Evolutionary conservation across 2,113 vertebrate species (phyloP), one percentile per base, ranked within the genome.

Genomic region (Pterophyllum scalare): DNA sequence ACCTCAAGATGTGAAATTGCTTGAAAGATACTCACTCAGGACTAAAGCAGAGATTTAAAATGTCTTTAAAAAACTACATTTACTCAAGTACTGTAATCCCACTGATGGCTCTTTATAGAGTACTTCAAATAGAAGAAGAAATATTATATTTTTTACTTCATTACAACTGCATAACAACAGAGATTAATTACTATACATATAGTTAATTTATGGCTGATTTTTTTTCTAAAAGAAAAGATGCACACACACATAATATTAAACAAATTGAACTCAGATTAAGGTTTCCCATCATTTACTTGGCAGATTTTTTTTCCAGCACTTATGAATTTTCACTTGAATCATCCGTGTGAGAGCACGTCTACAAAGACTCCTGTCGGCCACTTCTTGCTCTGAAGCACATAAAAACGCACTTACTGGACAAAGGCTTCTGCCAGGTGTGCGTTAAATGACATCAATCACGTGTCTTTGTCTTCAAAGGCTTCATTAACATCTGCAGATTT

Each of bases 401-500:
- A 43, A 43, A 28, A 46, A 24, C 20, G n/a, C 75, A 77, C 33
- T 31, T 22, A 56, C 35, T 67, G 20, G 35, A 59, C 20, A 49
- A 57, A 72, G 52, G 56, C 26, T 31, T 80, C 26, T 46, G 54
- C 13, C 78, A 61, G 61, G 33, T 70, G 57, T 56, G 58, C 52
- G 75, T 60, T 54, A 59, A 78, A 78, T 17, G 26, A 49, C 75
- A 56, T 24, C 62, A 61, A 19, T 43, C 58, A 60, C 22, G 64
- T 49, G 81, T 61, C 49, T 77, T 40, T 52, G 65, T 81, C 79
- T 79, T 84, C 67, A 54, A 33, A 35, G 13, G 11, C 46, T 61
- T 87, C 64, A 70, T 78, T 75, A 75, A 92, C 91, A 95, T 94
- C 91, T 94, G 92, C 89, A 70, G 80, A 86, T 84, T 89, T 83